A percentile compares a stretch with the other conserved stretches of the same genome.
These are phyloP conservation scores for Drosophila seguyi DNA, from an alignment of 1,140 invertebrate species.

Conservation along the genomic window DNA sequence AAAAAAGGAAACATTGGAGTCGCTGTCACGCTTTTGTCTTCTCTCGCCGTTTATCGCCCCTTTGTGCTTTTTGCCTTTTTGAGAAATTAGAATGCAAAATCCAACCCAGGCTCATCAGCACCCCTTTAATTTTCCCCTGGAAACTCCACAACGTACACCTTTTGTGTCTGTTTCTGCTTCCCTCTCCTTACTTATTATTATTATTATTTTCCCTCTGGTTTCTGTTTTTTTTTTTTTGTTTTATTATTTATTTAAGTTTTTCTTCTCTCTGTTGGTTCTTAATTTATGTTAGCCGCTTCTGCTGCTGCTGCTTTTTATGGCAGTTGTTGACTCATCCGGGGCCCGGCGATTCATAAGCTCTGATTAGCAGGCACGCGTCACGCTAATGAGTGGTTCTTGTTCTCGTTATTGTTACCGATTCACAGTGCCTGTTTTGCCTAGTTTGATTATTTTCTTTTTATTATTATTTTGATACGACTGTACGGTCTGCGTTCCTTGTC, in stretches of 20 bases:
- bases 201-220: slow-evolving; percentile 20
- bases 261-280: slow-evolving; percentile 11
- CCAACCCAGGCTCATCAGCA: slow-evolving; percentile 25
- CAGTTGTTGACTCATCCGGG: slow-evolving; percentile 60
- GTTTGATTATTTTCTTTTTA: slow-evolving; percentile 1
- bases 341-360: slow-evolving; percentile 60
- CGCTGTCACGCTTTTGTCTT: slow-evolving; percentile 44
- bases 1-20: slow-evolving; percentile 33
- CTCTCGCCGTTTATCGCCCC: slow-evolving; percentile 26
- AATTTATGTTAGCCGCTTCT: slow-evolving; percentile 52
- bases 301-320: slow-evolving; percentile 26
- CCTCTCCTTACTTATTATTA: slow-evolving; percentile 18
- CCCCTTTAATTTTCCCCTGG: slow-evolving; percentile 26
- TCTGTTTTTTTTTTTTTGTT: slow-evolving; percentile 3
- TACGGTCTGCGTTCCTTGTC: background rate
- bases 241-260: slow-evolving; percentile 17
- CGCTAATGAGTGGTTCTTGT: slow-evolving; percentile 68
- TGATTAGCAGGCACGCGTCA: slow-evolving; percentile 79
- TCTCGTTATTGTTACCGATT: slow-evolving; percentile 4
- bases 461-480: background rate
- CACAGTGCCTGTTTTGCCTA: slow-evolving; percentile 10
- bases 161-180: slow-evolving; percentile 6
- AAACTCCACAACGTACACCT: slow-evolving; percentile 27
- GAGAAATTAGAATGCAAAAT: slow-evolving; percentile 66
- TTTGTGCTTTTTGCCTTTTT: slow-evolving; percentile 48